Evolutionary conservation across 2,113 vertebrate species (phyloP).

Genomic region (Podarcis raffonei): DNA sequence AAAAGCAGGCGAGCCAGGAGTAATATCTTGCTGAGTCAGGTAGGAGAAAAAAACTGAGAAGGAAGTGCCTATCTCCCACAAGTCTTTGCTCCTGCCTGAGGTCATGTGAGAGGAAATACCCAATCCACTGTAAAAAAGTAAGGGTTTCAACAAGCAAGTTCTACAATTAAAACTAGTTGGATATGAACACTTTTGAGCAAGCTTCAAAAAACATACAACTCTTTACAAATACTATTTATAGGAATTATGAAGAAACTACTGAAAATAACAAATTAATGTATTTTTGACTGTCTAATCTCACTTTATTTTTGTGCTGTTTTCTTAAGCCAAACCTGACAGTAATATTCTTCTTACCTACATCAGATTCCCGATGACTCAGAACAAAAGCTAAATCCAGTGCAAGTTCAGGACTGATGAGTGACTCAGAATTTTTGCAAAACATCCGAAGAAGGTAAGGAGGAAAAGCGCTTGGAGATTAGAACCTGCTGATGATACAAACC

Average conservation of each 20-base stretch:
- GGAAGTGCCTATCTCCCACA: too few relatives aligned
- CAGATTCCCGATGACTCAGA: constrained; percentile 40
- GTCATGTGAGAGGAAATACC: too few relatives aligned
- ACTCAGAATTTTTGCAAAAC: constrained; percentile 50
- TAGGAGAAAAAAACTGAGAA: too few relatives aligned
- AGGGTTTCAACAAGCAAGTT: not conserved
- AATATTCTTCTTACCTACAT: constrained; percentile 40
- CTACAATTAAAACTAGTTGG: not conserved
- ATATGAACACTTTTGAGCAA: not conserved
- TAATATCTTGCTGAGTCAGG: too few relatives aligned
- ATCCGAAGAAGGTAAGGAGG: constrained; percentile 5
- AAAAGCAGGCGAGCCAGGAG: too few relatives aligned
- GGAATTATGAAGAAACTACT: not conserved
- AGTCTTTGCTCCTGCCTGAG: too few relatives aligned
- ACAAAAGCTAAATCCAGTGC: constrained; percentile 18
- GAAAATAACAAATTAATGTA: constrained; percentile 28
- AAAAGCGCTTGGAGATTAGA: constrained; percentile 2
- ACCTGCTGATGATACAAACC: not conserved
- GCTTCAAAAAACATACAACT: not conserved
- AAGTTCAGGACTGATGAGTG: constrained; percentile 43
- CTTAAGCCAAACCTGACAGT: constrained; percentile 26
- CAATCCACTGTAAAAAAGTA: not conserved
- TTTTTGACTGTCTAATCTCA: constrained; percentile 5
- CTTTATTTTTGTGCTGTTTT: constrained; percentile 11
- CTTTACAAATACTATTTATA: not conserved